Evolutionary conservation across 1,140 invertebrate genomes (phyloP), one percentile per base, ranked within the genome.

Genomic region (Bombus confusus): DNA sequence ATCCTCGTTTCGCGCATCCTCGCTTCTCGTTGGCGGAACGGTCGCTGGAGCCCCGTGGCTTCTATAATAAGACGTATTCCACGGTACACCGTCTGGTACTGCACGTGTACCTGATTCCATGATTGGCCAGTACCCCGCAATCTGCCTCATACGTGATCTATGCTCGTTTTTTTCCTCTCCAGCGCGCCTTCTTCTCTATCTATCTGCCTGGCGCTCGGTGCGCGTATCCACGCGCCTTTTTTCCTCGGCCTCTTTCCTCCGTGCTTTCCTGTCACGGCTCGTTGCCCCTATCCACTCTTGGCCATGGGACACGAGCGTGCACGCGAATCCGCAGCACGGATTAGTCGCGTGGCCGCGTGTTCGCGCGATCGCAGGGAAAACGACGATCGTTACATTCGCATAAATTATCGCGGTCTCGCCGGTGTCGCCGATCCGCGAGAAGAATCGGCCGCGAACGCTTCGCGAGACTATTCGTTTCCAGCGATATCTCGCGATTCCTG

Each of bases 61-160:
- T 91, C 86, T 89, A 88, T 90, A 92, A 91, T 92, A 90, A 92
- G 89, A 92, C 90, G 87, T 91, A 92, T 90, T 85, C 87, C 82
- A 88, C 86, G 88, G 90, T 89, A 87, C 87, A 88, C 76, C 87
- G 88, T 90, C 89, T 86, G 74, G 86, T 85, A 78, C 90, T 80
- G 86, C 84, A 84, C 87, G 91, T 91, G 88, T 91, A 92, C 86
- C 91, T 89, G 91, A 93, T 92, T 92, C 88, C 91, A 90, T 88
- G 91, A 93, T 93, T 91, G 91, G 82, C 85, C 87, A 76, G 87
- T 86, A 92, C 88, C 90, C 90, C 84, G 87, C 91, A 92, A 92
- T 93, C 91, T 90, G 74, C 90, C 91, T 92, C 84, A 87, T 92
- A 92, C 92, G 91, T 93, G 92, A 93, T 93, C 92, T 91, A 92